phyloP scores from a whole-genome alignment of 2,797 vertebrate genomes.

The Sebastiscus albofasciatus region DNA sequence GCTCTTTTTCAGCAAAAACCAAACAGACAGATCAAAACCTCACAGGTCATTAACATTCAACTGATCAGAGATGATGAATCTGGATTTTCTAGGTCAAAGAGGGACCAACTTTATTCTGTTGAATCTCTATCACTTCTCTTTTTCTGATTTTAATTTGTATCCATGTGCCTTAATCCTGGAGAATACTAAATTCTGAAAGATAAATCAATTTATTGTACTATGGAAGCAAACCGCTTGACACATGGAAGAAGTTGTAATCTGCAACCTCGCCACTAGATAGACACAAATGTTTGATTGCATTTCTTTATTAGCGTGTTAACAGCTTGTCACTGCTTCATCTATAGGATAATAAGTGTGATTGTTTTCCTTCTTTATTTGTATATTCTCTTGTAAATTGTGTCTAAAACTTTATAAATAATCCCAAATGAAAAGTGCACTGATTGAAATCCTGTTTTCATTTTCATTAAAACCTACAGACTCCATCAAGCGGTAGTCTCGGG shows the following conservation, averaged over 20 bases:
- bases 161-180: neutral
- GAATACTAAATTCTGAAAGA: neutral
- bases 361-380: neutral
- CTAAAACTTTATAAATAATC: neutral
- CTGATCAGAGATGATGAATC: neutral
- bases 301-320: neutral
- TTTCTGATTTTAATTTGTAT: neutral
- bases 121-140: neutral
- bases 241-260: no score
- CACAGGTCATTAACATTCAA: neutral
- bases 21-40: neutral
- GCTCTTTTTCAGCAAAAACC: neutral
- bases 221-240: neutral
- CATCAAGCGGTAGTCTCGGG: neutral
- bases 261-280: fast-evolving
- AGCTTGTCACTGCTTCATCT: neutral
- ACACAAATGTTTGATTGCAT: neutral
- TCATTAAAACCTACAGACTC: neutral
- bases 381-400: neutral
- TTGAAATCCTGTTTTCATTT: neutral
- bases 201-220: neutral
- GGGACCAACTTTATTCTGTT: neutral
- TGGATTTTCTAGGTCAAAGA: neutral
- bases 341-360: fast-evolving
- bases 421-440: neutral